These are phyloP conservation scores for Celastrina argiolus DNA, from an alignment of 2,888 invertebrate species.

Conservation along the genomic window DNA sequence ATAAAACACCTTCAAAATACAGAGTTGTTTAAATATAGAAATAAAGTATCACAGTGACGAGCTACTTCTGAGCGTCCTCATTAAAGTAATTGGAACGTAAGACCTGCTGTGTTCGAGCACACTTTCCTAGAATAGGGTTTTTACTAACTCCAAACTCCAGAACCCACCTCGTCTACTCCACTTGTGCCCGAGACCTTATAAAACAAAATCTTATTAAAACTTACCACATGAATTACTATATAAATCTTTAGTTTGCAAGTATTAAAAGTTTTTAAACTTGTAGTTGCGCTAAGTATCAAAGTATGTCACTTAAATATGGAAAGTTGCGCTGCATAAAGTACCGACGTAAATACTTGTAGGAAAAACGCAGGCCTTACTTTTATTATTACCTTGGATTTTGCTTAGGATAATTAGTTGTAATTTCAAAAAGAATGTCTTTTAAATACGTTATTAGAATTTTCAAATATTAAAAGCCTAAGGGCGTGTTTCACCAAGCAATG, in stretches of 20 bases:
- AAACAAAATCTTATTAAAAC: conserved; percentile 13
- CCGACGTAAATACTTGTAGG: background rate
- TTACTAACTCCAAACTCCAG: background rate
- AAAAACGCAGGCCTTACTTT: background rate
- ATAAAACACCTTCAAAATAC: background rate
- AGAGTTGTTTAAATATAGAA: background rate
- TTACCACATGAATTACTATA: conserved; percentile 60
- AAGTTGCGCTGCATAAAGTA: background rate
- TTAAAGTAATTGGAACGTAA: conserved; percentile 12
- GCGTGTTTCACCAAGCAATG: too few species aligned
- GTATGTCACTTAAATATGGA: conserved; percentile 1
- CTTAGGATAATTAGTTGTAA: background rate
- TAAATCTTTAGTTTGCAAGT: conserved; percentile 15
- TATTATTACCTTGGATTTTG: background rate
- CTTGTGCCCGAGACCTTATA: background rate
- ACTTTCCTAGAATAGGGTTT: conserved; percentile 4
- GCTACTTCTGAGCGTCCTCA: conserved; percentile 1
- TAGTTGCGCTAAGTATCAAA: background rate
- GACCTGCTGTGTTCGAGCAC: background rate
- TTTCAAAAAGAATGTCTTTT: too few species aligned
- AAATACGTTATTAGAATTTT: too few species aligned
- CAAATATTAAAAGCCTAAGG: too few species aligned
- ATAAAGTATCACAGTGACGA: background rate
- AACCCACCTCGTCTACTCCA: background rate
- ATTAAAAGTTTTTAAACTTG: conserved; percentile 8